phyloP scores from a whole-genome alignment of 2,113 vertebrate species.

The Seriola rivoliana region DNA sequence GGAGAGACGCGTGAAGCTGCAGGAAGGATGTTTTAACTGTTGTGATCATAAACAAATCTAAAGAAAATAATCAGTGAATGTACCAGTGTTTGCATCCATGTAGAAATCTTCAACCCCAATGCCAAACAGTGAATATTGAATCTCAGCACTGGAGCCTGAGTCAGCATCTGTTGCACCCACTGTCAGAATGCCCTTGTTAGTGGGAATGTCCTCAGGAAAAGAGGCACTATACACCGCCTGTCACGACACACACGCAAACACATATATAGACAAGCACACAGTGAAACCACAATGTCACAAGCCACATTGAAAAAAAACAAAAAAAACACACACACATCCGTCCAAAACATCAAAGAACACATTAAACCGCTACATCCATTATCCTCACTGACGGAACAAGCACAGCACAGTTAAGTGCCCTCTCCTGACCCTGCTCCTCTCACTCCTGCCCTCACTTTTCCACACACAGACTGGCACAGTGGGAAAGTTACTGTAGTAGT shows the following conservation, averaged over 20 bases:
- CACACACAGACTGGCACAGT: neutral
- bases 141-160: conserved; percentile 91
- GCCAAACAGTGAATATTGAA: conserved; percentile 95
- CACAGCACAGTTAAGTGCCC: conserved; percentile 34
- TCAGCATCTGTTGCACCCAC: conserved; percentile 92
- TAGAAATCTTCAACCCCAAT: conserved; percentile 94
- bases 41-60: neutral
- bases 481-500: neutral
- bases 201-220: conserved; percentile 92
- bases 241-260: conserved; percentile 35
- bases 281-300: neutral
- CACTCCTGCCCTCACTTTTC: conserved; percentile 1
- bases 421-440: conserved; percentile 26
- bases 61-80: neutral
- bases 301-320: neutral
- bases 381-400: conserved; percentile 39
- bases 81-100: conserved; percentile 95
- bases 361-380: conserved; percentile 42
- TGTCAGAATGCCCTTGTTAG: conserved; percentile 91
- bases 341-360: conserved; percentile 32
- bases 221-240: conserved; percentile 90
- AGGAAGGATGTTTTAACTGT: neutral
- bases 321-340: neutral
- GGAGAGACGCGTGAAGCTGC: neutral
- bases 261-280: conserved; percentile 13